Conservation (phyloP, 2,797 vertebrate genomes). For the Sarcophilus harrisii region DNA sequence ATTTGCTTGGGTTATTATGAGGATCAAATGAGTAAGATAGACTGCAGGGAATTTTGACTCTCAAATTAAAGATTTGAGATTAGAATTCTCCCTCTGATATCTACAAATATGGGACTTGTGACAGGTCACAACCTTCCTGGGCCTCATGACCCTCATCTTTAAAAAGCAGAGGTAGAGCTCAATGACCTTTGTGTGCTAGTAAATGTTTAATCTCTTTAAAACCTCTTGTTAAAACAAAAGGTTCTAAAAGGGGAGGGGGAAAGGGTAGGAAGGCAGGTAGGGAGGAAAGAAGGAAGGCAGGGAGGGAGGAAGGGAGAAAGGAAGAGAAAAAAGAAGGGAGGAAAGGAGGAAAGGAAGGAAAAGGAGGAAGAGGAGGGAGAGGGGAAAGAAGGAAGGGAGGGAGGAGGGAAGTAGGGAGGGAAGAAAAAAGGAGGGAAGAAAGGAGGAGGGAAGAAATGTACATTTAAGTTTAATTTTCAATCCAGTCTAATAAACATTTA, state of each 20-base stretch:
- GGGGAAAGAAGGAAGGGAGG: background rate
- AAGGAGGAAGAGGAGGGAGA: too few species aligned
- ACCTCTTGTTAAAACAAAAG: background rate
- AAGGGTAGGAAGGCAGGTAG: background rate
- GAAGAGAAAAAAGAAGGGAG: slow-evolving; percentile 1
- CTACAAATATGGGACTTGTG: background rate
- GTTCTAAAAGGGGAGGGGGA: background rate
- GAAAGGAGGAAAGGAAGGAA: background rate
- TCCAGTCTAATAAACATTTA: background rate
- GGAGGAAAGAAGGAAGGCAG: background rate
- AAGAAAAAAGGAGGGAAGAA: background rate
- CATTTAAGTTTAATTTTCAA: too few species aligned
- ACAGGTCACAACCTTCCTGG: background rate
- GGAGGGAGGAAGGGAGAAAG: background rate
- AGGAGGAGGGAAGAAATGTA: background rate
- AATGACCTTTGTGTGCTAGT: background rate
- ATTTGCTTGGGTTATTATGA: background rate
- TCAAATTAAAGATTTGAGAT: background rate
- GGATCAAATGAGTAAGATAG: background rate
- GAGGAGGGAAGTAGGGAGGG: background rate
- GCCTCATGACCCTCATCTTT: background rate
- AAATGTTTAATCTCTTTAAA: background rate
- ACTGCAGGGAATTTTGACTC: background rate
- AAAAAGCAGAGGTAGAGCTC: background rate
- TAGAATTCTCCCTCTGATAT: background rate